Evolutionary conservation across 2,113 vertebrate species (phyloP).

Genomic region (Falcunculus frontatus): DNA sequence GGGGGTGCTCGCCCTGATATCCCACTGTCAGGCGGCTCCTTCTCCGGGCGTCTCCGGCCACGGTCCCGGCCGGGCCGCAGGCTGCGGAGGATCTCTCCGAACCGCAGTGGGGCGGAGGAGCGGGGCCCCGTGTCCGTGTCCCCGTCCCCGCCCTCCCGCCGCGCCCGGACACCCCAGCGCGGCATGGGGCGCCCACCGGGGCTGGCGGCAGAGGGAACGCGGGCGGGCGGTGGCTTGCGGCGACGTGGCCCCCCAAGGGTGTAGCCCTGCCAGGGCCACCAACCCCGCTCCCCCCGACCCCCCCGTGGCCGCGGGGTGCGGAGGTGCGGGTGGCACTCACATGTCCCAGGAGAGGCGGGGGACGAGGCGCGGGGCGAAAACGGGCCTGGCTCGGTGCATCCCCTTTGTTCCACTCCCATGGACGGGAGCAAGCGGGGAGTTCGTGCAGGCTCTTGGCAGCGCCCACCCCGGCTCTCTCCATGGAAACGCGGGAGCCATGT

Average conservation of each 20-base stretch:
- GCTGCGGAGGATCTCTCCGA: not conserved
- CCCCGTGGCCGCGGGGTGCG: not conserved
- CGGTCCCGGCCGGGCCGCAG: not conserved
- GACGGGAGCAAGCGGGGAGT: conserved; percentile 51
- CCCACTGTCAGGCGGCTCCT: not conserved
- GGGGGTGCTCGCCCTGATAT: not conserved
- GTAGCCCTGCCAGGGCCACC: not conserved
- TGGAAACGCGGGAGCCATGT: conserved; percentile 68
- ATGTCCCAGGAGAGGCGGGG: not conserved
- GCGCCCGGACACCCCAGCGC: not conserved
- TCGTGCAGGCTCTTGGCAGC: conserved; percentile 34
- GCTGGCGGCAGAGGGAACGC: not conserved
- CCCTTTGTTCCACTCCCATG: conserved; percentile 67
- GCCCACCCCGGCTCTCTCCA: conserved; percentile 61
- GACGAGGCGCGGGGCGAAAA: not conserved
- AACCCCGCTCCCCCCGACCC: not conserved
- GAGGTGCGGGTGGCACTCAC: conserved; percentile 21
- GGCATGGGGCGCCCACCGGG: not conserved
- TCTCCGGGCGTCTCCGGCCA: not conserved
- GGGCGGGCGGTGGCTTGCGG: not conserved
- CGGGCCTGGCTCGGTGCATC: conserved; percentile 8
- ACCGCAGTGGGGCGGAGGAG: not conserved
- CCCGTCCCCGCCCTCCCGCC: not conserved
- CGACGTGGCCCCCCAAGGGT: not conserved
- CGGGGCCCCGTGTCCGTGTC: not conserved